These are phyloP conservation scores for Opisthograptis luteolata DNA, from an alignment of 2,888 invertebrate species.

Conservation along the genomic window DNA sequence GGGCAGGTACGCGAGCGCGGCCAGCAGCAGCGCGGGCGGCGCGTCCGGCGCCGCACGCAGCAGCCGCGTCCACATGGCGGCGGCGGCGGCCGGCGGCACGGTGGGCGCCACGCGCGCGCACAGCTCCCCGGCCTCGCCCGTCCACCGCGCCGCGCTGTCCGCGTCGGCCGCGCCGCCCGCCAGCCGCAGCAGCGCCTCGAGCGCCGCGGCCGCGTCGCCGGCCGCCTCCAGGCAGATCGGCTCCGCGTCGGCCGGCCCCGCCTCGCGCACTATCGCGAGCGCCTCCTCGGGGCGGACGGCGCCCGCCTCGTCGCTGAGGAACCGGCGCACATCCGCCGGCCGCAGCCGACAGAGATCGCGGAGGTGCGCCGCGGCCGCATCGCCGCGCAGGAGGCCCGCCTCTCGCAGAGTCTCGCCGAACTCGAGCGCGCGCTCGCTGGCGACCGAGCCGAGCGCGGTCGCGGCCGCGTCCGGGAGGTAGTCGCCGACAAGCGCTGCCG, in stretches of 20 bases:
- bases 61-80: conserved; percentile 61
- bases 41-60: conserved; percentile 48
- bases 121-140: conserved; percentile 56
- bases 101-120: conserved; percentile 60
- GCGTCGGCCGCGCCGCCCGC: conserved; percentile 37
- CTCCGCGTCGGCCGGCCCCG: conserved; percentile 62
- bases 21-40: conserved; percentile 59
- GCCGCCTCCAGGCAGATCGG: conserved; percentile 69
- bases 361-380: conserved; percentile 59
- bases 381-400: conserved; percentile 47
- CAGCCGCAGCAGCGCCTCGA: conserved; percentile 59
- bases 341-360: conserved; percentile 57
- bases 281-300: conserved; percentile 73
- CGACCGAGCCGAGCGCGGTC: conserved; percentile 53
- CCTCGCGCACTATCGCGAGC: conserved; percentile 56
- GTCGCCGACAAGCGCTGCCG: conserved; percentile 61
- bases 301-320: conserved; percentile 60
- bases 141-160: conserved; percentile 35
- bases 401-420: conserved; percentile 54
- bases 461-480: conserved; percentile 45
- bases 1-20: conserved; percentile 65
- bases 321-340: conserved; percentile 55
- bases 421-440: conserved; percentile 44
- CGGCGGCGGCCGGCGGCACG: conserved; percentile 52
- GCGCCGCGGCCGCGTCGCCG: conserved; percentile 68